Percentiles rank a stretch among this genome's conserved stretches.
These are phyloP conservation scores for Aix galericulata DNA, from an alignment of 2,113 vertebrate genomes.

Conservation along the genomic window DNA sequence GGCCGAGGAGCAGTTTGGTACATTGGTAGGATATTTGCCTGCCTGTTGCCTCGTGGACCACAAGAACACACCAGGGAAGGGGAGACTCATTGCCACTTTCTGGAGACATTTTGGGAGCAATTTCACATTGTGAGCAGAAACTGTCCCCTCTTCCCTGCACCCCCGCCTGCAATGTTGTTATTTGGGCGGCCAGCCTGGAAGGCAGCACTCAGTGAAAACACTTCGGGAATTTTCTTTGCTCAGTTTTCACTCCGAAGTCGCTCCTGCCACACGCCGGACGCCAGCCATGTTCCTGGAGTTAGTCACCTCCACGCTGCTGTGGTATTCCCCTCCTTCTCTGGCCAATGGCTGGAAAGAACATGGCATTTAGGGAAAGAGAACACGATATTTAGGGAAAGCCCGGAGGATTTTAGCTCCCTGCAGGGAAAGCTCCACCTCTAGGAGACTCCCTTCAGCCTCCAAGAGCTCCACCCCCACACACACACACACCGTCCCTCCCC, in stretches of 20 bases:
- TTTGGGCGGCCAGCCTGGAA: neutral
- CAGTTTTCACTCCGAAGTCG: no score
- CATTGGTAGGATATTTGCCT: fast-evolving
- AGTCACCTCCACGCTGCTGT: neutral
- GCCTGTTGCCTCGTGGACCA: neutral
- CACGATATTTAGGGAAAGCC: no score
- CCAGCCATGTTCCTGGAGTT: fast-evolving
- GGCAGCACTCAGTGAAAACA: neutral
- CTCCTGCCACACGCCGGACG: fast-evolving
- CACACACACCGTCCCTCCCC: no score
- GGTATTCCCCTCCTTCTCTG: neutral
- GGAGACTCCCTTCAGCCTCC: no score
- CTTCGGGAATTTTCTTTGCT: no score
- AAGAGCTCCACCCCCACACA: no score
- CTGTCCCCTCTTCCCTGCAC: fast-evolving
- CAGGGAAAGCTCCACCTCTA: neutral
- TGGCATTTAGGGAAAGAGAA: fast-evolving
- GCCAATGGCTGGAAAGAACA: neutral
- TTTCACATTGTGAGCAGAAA: fast-evolving
- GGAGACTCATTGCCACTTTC: neutral
- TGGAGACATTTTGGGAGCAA: no score
- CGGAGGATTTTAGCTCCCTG: neutral
- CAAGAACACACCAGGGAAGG: fast-evolving
- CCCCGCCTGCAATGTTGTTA: neutral
- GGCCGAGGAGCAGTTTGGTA: neutral